Evolutionary conservation across 2,113 vertebrate species (phyloP).

Genomic region (Herpetotheres cachinnans): DNA sequence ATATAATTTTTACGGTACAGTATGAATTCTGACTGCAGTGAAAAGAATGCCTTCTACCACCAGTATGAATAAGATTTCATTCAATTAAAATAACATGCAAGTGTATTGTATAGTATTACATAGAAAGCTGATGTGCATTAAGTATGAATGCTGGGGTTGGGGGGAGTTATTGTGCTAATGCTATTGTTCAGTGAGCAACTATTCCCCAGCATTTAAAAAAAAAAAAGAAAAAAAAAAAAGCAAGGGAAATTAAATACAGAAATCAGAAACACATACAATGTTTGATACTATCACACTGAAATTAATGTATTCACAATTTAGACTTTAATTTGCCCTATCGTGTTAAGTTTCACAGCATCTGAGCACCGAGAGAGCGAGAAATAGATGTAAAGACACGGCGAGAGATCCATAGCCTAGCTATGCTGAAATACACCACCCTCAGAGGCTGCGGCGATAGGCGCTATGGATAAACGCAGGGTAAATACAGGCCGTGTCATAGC

Average conservation of each 20-base stretch:
- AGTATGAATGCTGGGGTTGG: constrained; percentile 14
- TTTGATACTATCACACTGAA: constrained; percentile 50
- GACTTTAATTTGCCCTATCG: not conserved
- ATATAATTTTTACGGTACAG: constrained; percentile 60
- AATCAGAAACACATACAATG: constrained; percentile 35
- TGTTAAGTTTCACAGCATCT: not conserved
- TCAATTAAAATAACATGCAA: constrained; percentile 57
- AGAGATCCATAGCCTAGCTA: not conserved
- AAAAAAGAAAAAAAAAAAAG: constrained; percentile 7
- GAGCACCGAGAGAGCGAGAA: not conserved
- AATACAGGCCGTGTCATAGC: not conserved
- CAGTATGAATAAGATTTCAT: constrained; percentile 60
- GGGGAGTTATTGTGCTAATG: constrained; percentile 3
- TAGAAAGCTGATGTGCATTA: constrained; percentile 30
- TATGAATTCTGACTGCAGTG: constrained; percentile 58
- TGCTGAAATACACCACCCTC: not conserved
- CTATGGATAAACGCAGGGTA: not conserved
- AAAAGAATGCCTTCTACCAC: constrained; percentile 54
- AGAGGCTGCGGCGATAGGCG: not conserved
- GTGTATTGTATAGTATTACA: constrained; percentile 6
- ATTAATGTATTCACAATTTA: constrained; percentile 19
- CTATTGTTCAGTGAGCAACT: constrained; percentile 26
- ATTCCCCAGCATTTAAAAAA: constrained; percentile 8
- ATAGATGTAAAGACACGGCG: not conserved
- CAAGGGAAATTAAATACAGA: constrained; percentile 56